Conservation (phyloP, 2,888 invertebrate species). For the Acheta domesticus region DNA sequence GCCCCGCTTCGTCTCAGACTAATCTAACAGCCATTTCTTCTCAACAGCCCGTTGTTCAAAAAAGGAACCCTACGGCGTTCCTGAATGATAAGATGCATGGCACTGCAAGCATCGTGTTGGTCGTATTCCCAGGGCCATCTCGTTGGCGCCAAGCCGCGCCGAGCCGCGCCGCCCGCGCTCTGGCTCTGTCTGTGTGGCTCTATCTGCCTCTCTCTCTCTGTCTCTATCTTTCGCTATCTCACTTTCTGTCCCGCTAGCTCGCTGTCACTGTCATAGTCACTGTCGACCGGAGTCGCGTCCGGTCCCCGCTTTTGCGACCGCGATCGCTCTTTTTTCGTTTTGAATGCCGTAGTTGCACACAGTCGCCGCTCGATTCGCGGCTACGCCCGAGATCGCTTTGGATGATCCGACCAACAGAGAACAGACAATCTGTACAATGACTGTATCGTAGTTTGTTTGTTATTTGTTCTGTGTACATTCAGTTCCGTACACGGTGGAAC, state of each 20-base stretch:
- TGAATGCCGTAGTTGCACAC: background rate
- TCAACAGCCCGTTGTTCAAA: conserved; percentile 36
- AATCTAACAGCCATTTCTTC: conserved; percentile 35
- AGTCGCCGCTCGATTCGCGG: background rate
- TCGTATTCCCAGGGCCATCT: conserved; percentile 4
- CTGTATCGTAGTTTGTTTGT: conserved; percentile 38
- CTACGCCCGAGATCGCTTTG: background rate
- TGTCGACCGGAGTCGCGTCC: background rate
- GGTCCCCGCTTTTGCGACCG: background rate
- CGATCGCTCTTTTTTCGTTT: background rate
- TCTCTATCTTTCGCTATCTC: too few species aligned
- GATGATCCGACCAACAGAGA: conserved; percentile 24
- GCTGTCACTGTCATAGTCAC: background rate
- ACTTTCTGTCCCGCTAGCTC: background rate
- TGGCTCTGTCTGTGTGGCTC: too few species aligned
- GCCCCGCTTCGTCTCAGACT: conserved; percentile 24
- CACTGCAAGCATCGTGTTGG: conserved; percentile 32
- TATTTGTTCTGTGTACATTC: conserved; percentile 39
- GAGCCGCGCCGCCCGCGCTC: too few species aligned
- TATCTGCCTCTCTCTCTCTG: too few species aligned
- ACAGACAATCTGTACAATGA: conserved; percentile 33
- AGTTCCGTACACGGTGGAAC: conserved; percentile 36
- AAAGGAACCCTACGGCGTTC: conserved; percentile 44
- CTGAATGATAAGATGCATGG: conserved; percentile 38
- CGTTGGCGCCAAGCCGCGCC: too few species aligned